These are phyloP conservation scores for Sarcophaga caerulescens DNA, from an alignment of 2,888 invertebrate genomes.

Conservation along the genomic window DNA sequence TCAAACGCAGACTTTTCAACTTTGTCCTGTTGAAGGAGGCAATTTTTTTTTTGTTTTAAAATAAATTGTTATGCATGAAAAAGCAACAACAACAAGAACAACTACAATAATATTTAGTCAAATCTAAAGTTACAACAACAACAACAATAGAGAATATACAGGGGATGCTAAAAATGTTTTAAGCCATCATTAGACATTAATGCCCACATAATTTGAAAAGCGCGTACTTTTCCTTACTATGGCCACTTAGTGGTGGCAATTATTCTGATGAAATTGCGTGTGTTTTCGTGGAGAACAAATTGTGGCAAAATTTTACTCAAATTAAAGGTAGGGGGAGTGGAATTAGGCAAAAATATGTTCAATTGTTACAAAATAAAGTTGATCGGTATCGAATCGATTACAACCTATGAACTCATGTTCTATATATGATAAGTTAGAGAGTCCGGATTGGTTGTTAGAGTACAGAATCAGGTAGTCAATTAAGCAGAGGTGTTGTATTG, in stretches of 20 bases:
- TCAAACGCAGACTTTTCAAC: background rate
- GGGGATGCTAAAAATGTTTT: background rate
- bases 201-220: background rate
- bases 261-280: background rate
- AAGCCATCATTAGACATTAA: constrained; percentile 41
- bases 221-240: background rate
- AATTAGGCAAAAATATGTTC: background rate
- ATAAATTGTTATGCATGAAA: too few relatives aligned
- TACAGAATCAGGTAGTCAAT: too few relatives aligned
- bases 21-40: too few relatives aligned
- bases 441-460: too few relatives aligned
- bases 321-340: background rate
- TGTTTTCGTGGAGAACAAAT: background rate
- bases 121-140: background rate
- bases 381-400: too few relatives aligned
- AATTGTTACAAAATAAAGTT: too few relatives aligned
- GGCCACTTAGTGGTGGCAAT: background rate
- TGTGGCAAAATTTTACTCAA: too few relatives aligned
- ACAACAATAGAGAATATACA: background rate
- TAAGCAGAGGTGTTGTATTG: too few relatives aligned
- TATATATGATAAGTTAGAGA: too few relatives aligned
- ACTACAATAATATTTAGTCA: background rate
- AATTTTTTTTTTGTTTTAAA: too few relatives aligned
- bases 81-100: constrained; percentile 5
- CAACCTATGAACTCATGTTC: too few relatives aligned